Base-by-base conservation (phyloP, 2,888 invertebrate species). In the Spatulosminthurus flaviceps region DNA sequence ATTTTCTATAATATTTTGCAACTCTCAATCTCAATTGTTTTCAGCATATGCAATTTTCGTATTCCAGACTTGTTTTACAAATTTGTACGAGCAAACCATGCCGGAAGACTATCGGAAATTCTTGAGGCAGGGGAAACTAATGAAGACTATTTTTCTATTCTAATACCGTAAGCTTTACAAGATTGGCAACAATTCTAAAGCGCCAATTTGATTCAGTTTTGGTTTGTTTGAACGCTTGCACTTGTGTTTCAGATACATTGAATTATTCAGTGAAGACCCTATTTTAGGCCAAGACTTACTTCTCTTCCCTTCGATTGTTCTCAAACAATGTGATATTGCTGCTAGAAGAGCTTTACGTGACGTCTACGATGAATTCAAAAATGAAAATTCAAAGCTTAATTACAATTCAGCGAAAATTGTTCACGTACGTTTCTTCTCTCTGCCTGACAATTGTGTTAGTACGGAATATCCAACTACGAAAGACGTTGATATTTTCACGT, bases 401-500 rank as follows among this genome's bases (percentile, higher is more conserved):
- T 86, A 80, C 86, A 87, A 86, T 77, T 85, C 92, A 81, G 92
- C 93, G 88, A 88, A 89, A 80, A 91, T 93, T 89, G 90, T 93
- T 21, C 92, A 92, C 87, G 91, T 92, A 9, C 89, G 93, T 84
- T 90, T 90, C 85, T 89, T 88, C 88, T 91, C 91, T 28, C 88
- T 94, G 80, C 93, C 93, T 0, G 92, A 92, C 22, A 92, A 93
- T 86, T 87, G 93, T 24, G 91, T 91, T 86, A 88, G 92, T 81
- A 90, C 90, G 21, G 88, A 84, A 21, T 91, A 94, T 86, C 94
- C 94, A 0, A 90, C 90, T 83, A 92, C 92, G 87, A 90, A 91
- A 79, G 93, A 94, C 88, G 88, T 92, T 84, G 92, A 92, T 83
- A 90, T 90, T 85, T 93, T 94, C 88, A 87, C 94, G 78, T 92